A percentile compares a stretch with the other conserved stretches of the same genome.
Evolutionary conservation across 2,797 vertebrate genomes (phyloP).

Genomic region (Columba guinea): DNA sequence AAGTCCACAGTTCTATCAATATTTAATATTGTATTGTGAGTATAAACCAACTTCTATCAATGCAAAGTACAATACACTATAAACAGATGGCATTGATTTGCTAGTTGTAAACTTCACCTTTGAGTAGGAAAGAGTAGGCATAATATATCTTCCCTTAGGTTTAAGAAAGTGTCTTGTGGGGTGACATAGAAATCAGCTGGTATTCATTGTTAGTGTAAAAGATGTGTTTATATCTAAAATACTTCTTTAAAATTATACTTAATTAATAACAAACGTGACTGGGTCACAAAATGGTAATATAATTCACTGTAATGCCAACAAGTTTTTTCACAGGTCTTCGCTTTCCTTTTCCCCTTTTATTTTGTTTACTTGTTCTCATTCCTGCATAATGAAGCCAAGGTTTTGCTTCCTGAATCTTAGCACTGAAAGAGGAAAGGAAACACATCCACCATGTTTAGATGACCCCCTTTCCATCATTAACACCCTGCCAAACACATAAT

Average conservation of each 20-base stretch:
- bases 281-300: neutral
- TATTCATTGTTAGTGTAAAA: neutral
- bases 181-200: neutral
- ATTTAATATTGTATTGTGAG: neutral
- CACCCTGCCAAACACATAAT: neutral
- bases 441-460: neutral
- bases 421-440: neutral
- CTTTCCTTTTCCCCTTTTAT: neutral
- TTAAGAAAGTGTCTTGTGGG: neutral
- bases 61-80: neutral
- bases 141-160: neutral
- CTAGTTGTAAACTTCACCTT: constrained; percentile 12
- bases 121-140: neutral
- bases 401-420: neutral
- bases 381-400: neutral
- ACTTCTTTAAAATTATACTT: neutral
- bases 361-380: neutral
- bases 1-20: neutral
- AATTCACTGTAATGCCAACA: neutral
- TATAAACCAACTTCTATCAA: neutral
- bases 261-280: constrained; percentile 10
- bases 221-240: constrained; percentile 27
- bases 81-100: constrained; percentile 29
- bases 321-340: neutral
- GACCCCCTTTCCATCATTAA: neutral